These are phyloP conservation scores for Dendropsophus ebraccatus DNA, from an alignment of 2,113 vertebrate species.

Conservation along the genomic window DNA sequence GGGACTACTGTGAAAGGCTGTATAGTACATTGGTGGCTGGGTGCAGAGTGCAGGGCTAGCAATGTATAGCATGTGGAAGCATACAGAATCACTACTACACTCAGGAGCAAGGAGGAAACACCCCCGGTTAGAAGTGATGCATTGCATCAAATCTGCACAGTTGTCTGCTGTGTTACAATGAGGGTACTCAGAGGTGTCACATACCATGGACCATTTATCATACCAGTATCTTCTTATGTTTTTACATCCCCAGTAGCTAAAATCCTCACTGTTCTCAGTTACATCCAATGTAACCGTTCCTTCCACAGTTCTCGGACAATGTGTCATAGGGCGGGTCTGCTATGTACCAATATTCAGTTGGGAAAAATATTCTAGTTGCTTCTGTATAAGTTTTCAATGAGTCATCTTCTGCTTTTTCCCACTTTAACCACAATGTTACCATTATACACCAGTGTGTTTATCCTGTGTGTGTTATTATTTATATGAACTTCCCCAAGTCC, in stretches of 20 bases:
- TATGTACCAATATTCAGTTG: background rate
- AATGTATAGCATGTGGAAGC: too few relatives aligned
- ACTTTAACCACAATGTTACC: constrained; percentile 15
- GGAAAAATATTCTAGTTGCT: background rate
- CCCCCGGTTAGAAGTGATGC: too few relatives aligned
- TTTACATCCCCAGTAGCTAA: background rate
- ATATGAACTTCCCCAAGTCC: background rate
- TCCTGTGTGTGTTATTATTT: constrained; percentile 16
- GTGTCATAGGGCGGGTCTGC: background rate
- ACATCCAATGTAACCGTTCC: background rate
- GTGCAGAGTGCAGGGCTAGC: too few relatives aligned
- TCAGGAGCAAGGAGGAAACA: too few relatives aligned
- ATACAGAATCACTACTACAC: too few relatives aligned
- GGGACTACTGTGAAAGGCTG: too few relatives aligned
- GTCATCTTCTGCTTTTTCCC: constrained; percentile 2
- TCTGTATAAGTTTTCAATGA: background rate
- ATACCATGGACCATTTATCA: background rate
- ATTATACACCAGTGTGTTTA: constrained; percentile 3
- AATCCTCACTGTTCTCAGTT: background rate
- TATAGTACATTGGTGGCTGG: too few relatives aligned
- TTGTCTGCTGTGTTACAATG: too few relatives aligned
- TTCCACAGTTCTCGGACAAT: background rate
- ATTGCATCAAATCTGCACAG: too few relatives aligned
- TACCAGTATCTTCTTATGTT: background rate
- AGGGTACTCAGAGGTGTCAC: too few relatives aligned